Evolutionary conservation across 2,888 invertebrate species (phyloP), one percentile per base, ranked within the genome.

Genomic region (Beris chalybata): DNA sequence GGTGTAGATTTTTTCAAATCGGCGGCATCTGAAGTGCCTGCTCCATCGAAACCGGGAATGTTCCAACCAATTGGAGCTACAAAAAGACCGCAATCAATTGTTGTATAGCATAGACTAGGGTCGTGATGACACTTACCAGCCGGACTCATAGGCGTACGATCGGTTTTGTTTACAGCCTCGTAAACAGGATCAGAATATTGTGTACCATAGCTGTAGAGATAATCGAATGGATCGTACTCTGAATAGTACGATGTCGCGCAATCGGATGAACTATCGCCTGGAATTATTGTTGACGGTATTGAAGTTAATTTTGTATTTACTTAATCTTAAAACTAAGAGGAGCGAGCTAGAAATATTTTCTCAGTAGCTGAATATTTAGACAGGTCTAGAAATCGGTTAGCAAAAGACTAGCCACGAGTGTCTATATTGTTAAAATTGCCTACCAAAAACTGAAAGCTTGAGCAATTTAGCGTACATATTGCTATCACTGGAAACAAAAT

Each of bases 141-240:
- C n/a, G 85, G 83, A 57, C 84, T 83, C 22, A 75, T 73, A 45
- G 82, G 81, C 5, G 82, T 81, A 56, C 84, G 83, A 75, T 84
- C 85, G 75, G 84, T 83, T 74, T 85, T 84, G 71, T 84, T 86
- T 48, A 89, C 86, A 45, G 89, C 87, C 43, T 87, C 89, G 75
- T 89, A 89, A 65, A 89, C 85, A 5, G 89, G 88, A 79, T 89
- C 89, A 68, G 87, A 87, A 74, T 86, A 87, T 73, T 85, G 86
- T 70, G 86, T 85, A 43, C 84, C 84, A 47, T 84, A 84, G 73
- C 86, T 86, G 75, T 89, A 88, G 78, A 90, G 85, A 76, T 89
- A 90, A 77, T 90, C 90, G 74, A 90, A 89, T n/a, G 89, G 90
- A 79, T 91, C 89, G 75, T 89, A 89, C 69, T 89, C 87, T 73